phyloP scores from a whole-genome alignment of 2,113 vertebrate genomes.

The Passerina amoena region DNA sequence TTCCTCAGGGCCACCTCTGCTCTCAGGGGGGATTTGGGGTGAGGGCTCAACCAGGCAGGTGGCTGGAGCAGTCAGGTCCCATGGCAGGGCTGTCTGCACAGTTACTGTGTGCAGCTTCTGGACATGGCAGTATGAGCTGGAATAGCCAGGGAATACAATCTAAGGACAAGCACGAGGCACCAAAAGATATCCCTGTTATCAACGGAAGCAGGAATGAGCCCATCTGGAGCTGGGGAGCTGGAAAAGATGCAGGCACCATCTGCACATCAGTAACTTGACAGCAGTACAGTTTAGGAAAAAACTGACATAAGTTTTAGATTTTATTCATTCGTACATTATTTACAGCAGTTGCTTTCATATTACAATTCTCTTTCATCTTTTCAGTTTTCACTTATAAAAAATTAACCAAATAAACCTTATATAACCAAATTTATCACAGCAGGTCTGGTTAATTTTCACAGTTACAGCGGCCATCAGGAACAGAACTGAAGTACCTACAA shows the following conservation, averaged over 20 bases:
- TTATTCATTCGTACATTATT: constrained; percentile 88
- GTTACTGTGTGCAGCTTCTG: neutral
- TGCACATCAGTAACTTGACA: constrained; percentile 18
- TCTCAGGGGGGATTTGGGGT: neutral
- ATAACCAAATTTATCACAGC: constrained; percentile 79
- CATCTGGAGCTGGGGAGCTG: neutral
- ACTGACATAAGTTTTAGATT: constrained; percentile 67
- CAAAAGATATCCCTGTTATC: neutral
- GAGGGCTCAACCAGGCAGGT: neutral
- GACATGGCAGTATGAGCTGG: neutral
- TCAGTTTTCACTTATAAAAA: constrained; percentile 83
- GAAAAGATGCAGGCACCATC: neutral
- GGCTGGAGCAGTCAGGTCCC: neutral
- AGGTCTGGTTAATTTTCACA: constrained; percentile 75
- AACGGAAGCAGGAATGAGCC: neutral
- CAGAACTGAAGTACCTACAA: constrained; percentile 74
- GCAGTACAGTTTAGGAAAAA: constrained; percentile 61
- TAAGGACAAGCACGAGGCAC: neutral
- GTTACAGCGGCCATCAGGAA: constrained; percentile 72
- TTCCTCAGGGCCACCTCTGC: neutral
- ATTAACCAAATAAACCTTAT: constrained; percentile 79
- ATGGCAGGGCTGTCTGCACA: neutral
- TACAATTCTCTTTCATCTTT: constrained; percentile 90
- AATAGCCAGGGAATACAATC: neutral
- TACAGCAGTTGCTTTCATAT: constrained; percentile 90